Evolutionary conservation across 2,888 invertebrate genomes (phyloP).

Genomic region (Brachylomia viminalis): DNA sequence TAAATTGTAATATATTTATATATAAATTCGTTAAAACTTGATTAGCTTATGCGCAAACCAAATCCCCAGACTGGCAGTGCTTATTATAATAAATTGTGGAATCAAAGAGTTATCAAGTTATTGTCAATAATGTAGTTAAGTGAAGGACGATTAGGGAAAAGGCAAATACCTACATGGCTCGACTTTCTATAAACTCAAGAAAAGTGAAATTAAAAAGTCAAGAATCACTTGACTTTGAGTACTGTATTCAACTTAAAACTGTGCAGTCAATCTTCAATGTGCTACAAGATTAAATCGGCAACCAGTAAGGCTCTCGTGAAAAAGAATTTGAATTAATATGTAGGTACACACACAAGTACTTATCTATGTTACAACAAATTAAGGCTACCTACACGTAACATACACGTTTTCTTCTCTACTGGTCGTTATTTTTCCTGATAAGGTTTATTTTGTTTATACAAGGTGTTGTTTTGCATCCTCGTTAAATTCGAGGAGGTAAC

Average conservation of each 20-base stretch:
- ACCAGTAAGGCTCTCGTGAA: background rate
- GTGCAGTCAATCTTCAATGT: background rate
- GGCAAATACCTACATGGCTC: background rate
- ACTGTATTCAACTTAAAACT: background rate
- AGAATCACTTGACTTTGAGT: background rate
- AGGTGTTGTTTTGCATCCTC: too few species aligned
- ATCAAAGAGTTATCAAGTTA: conserved; percentile 8
- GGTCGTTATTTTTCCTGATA: too few species aligned
- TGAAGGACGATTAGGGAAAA: background rate
- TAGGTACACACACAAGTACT: too few species aligned
- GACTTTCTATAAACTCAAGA: background rate
- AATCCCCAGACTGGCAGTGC: background rate
- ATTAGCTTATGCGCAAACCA: background rate
- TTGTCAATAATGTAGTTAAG: background rate
- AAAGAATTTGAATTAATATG: background rate
- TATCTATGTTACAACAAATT: too few species aligned
- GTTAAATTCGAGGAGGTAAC: too few species aligned
- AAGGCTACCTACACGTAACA: background rate
- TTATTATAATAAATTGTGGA: conserved; percentile 3
- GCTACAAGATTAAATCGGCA: too few species aligned
- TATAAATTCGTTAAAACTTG: background rate
- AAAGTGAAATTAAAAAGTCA: background rate
- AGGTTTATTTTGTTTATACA: too few species aligned
- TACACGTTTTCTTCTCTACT: too few species aligned
- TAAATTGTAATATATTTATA: too few species aligned